Conservation (phyloP, 2,113 vertebrate species). For the Emydocephalus ijimae region DNA sequence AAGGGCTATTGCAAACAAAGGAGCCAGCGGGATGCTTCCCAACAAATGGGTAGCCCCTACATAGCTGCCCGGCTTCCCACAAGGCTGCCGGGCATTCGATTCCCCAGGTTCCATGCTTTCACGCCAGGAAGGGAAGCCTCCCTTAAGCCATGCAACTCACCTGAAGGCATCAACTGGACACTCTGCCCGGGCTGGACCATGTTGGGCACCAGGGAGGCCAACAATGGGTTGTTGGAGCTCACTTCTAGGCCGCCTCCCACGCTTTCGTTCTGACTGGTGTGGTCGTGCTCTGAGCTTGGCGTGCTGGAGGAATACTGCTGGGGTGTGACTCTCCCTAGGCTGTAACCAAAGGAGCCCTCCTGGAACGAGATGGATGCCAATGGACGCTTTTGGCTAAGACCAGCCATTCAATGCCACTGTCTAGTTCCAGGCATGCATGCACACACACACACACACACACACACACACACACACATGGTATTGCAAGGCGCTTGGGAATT, state of each 20-base stretch:
- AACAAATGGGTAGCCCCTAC: not conserved
- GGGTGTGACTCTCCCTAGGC: constrained; percentile 71
- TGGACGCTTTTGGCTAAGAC: not conserved
- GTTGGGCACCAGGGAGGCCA: constrained; percentile 75
- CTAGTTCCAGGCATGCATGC: not conserved
- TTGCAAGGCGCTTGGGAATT: not conserved
- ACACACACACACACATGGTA: not conserved
- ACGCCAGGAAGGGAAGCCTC: not conserved
- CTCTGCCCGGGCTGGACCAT: constrained; percentile 63
- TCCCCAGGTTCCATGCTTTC: not conserved
- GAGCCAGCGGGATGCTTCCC: not conserved
- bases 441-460: too few relatives aligned
- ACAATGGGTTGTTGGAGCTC: constrained; percentile 75
- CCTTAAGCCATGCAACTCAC: constrained; percentile 62
- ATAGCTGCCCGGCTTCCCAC: not conserved
- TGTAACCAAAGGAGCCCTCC: constrained; percentile 79
- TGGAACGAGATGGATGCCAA: constrained; percentile 44
- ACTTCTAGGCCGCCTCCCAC: constrained; percentile 59
- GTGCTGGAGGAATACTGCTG: constrained; percentile 77
- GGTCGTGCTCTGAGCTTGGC: constrained; percentile 83
- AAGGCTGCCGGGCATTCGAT: too few relatives aligned
- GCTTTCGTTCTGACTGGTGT: constrained; percentile 69
- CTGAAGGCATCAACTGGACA: constrained; percentile 88
- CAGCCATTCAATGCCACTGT: too few relatives aligned
- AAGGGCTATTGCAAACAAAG: too few relatives aligned